A percentile compares a stretch with the other conserved stretches of the same genome.
Evolutionary conservation across 2,113 vertebrate species (phyloP).

Genomic region (Channa maculata): DNA sequence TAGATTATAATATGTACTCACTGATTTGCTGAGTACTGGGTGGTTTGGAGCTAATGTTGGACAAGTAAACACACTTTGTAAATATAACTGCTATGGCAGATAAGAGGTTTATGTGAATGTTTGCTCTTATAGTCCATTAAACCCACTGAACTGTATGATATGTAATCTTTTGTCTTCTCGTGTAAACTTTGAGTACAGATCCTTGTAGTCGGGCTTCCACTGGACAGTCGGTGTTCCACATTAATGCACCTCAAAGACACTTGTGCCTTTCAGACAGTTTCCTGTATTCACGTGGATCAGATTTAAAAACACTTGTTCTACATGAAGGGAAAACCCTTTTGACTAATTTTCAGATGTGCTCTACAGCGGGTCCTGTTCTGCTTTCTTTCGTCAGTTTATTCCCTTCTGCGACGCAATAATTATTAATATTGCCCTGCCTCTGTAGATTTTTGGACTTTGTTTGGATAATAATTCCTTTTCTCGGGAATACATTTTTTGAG

Average conservation of each 20-base stretch:
- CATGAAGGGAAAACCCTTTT: neutral
- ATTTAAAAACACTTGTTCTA: neutral
- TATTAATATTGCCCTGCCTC: neutral
- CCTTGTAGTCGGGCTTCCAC: neutral
- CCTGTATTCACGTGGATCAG: neutral
- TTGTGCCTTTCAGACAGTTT: neutral
- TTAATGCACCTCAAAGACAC: neutral
- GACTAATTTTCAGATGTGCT: neutral
- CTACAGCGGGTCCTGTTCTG: neutral
- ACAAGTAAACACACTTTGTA: conserved; percentile 27
- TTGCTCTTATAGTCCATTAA: conserved; percentile 23
- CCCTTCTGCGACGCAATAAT: neutral
- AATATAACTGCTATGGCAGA: conserved; percentile 49
- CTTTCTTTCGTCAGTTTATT: conserved; percentile 11
- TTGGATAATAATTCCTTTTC: neutral
- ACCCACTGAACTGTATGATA: conserved; percentile 21
- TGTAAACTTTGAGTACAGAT: conserved; percentile 36
- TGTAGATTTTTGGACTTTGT: neutral
- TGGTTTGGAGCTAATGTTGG: conserved; percentile 1
- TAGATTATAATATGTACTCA: conserved; percentile 28
- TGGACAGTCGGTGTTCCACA: neutral
- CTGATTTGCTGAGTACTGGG: conserved; percentile 22
- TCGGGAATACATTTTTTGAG: too few species aligned
- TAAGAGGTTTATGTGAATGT: conserved; percentile 38
- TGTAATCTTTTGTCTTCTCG: conserved; percentile 39